Conservation (phyloP, 2,888 invertebrate genomes). For the Microplitis deprimator region DNA sequence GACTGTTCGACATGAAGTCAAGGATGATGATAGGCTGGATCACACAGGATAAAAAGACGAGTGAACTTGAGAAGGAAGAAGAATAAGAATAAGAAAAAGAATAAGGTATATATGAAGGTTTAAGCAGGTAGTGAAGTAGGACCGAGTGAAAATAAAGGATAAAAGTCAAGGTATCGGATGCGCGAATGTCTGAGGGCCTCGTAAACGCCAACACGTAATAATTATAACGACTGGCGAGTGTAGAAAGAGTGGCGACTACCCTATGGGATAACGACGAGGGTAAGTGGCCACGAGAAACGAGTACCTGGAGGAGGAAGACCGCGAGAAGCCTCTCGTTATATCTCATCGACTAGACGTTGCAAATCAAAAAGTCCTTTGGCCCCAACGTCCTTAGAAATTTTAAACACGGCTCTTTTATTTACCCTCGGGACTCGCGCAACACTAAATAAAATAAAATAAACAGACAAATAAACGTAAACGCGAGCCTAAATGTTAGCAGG, state of each 20-base stretch:
- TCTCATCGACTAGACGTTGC: conserved; percentile 53
- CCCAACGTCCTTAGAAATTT: conserved; percentile 8
- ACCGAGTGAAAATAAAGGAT: conserved; percentile 33
- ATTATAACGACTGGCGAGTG: conserved; percentile 65
- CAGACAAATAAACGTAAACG: not conserved
- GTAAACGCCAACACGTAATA: conserved; percentile 69
- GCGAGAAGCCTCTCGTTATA: conserved; percentile 48
- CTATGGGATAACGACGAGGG: conserved; percentile 47
- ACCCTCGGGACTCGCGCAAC: conserved; percentile 19
- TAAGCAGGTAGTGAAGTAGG: not conserved
- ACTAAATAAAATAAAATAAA: conserved; percentile 4
- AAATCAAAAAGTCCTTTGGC: conserved; percentile 48
- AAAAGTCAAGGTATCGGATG: not conserved
- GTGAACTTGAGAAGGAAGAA: conserved; percentile 26
- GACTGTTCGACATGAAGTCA: conserved; percentile 25
- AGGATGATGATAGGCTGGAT: conserved; percentile 26
- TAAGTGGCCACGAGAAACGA: conserved; percentile 14
- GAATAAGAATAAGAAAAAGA: conserved; percentile 35
- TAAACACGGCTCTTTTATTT: conserved; percentile 12
- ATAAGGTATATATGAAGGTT: conserved; percentile 25
- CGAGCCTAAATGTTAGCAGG: not conserved
- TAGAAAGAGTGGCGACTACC: conserved; percentile 51
- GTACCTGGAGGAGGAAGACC: not conserved
- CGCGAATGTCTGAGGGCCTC: conserved; percentile 48
- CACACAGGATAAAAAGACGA: conserved; percentile 16